Conservation (phyloP, 1,140 invertebrate species). For the Anastatus disparis region DNA sequence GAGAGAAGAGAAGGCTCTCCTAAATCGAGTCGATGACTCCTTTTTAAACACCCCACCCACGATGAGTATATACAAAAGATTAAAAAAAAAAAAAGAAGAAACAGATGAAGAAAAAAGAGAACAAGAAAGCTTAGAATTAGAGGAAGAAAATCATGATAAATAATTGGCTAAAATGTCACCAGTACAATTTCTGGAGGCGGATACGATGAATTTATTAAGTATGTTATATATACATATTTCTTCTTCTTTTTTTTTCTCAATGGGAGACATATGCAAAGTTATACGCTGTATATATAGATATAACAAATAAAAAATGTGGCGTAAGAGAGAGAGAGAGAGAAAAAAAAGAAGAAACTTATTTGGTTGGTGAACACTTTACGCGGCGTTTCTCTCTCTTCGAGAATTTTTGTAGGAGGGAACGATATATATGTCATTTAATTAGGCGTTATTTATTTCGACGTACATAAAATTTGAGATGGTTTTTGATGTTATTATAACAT, state of each 20-base stretch:
- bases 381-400: too few species aligned
- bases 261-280: neutral
- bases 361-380: neutral
- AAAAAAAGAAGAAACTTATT: too few species aligned
- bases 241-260: slow-evolving; percentile 4
- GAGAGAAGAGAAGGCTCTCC: neutral
- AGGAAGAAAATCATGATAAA: slow-evolving; percentile 16
- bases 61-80: too few species aligned
- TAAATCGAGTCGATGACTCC: slow-evolving; percentile 25
- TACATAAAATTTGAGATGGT: too few species aligned
- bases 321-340: too few species aligned
- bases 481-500: too few species aligned
- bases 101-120: neutral
- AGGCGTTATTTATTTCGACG: neutral
- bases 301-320: neutral
- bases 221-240: neutral
- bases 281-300: neutral
- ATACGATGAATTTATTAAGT: slow-evolving; percentile 24
- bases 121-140: too few species aligned
- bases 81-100: too few species aligned
- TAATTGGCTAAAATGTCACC: slow-evolving; percentile 24
- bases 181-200: slow-evolving; percentile 1
- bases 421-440: neutral
- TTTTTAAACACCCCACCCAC: slow-evolving; percentile 22
- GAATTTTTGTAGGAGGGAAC: neutral